Evolutionary conservation across 2,888 invertebrate species (phyloP).

Genomic region (Artemia sinica): DNA sequence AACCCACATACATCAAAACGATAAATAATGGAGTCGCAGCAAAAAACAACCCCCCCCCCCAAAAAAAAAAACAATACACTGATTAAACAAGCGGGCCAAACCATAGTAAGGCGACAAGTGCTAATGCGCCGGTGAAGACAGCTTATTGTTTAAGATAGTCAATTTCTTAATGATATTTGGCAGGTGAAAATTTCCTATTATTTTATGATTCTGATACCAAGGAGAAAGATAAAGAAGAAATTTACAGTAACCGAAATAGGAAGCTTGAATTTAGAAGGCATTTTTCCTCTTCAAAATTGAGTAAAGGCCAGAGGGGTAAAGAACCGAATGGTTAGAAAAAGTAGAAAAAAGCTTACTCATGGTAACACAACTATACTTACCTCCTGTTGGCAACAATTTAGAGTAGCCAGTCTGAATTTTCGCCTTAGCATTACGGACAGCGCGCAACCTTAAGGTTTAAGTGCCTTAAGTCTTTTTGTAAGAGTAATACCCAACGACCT

Average conservation of each 20-base stretch:
- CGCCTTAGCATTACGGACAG: too few relatives aligned
- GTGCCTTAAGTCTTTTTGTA: too few relatives aligned
- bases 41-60: too few relatives aligned
- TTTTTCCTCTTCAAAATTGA: too few relatives aligned
- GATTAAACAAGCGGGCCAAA: not conserved
- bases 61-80: too few relatives aligned
- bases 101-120: not conserved
- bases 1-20: too few relatives aligned
- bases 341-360: not conserved
- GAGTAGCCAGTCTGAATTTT: too few relatives aligned
- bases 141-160: not conserved
- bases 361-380: not conserved
- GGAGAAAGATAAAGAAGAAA: slow-evolving; percentile 10
- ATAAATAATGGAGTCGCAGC: too few relatives aligned
- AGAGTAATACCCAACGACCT: too few relatives aligned
- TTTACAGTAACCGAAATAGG: not conserved
- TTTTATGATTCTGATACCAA: not conserved
- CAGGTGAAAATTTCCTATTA: not conserved
- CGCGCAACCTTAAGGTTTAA: too few relatives aligned
- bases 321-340: slow-evolving; percentile 1
- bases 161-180: not conserved
- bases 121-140: not conserved
- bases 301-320: not conserved
- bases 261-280: not conserved
- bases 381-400: too few relatives aligned